Evolutionary conservation across 2,797 vertebrate genomes (phyloP), one percentile per base, ranked within the genome.

Genomic region (Sebastes flavidus): DNA sequence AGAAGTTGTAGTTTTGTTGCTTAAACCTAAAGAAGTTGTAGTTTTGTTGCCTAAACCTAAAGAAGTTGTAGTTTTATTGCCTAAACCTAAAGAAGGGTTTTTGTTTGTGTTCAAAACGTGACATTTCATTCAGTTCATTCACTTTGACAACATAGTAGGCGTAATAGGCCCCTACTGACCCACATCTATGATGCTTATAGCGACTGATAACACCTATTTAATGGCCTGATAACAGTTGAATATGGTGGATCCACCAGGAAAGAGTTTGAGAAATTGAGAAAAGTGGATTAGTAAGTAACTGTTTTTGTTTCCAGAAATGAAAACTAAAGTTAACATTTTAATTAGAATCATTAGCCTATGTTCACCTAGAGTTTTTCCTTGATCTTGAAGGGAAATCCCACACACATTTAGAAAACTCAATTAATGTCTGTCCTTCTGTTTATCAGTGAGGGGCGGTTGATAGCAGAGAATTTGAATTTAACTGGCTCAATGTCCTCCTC

Each of bases 401-500:
- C 10, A 27, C 6, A 4, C 56, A 61, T 29, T 7, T 20, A 46
- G 42, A 4, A 27, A 42, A 74, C 46, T 30, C 10, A 24, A 65
- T 79, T 85, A 68, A 72, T 84, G 76, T 70, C 46, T 78, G 75
- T 72, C 75, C 72, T 84, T 84, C 18, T 66, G 87, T 86, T 84
- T 89, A 88, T 87, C 83, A 84, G 78, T 77, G 73, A 91, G 77
- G 82, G 79, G 78, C 73, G 86, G 88, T 86, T 91, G 89, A 93
- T 87, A 86, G 82, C 66, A 80, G 56, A 85, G 74, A 86, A 90
- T 90, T 91, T 85, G 86, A 74, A 92, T 92, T 91, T 91, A 80
- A 79, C 87, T 90, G 86, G 86, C 87, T 92, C 87, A 27, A 46
- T 84, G 82, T 91, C 91, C 86, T 78, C 74, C 13, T 58, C 34